These are phyloP conservation scores for Aleiodes sp. DNA, from an alignment of 1,140 invertebrate species.

Conservation along the genomic window DNA sequence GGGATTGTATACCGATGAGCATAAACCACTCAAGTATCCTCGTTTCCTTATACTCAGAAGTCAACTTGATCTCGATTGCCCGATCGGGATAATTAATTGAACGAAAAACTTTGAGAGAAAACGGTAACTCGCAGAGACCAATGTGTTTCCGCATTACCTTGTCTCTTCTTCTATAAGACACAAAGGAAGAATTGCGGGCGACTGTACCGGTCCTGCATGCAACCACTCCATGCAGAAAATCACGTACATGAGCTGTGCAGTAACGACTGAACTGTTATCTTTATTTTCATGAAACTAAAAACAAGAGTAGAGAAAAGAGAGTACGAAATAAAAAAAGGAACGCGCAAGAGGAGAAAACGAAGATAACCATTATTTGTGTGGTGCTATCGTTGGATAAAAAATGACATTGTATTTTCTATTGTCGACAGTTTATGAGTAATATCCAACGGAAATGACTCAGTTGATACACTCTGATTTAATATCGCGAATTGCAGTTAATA, in stretches of 20 bases:
- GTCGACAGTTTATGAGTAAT: neutral
- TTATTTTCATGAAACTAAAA: neutral
- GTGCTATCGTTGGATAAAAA: neutral
- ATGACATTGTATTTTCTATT: conserved; percentile 7
- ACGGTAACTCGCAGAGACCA: neutral
- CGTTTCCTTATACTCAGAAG: conserved; percentile 2
- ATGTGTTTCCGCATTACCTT: conserved; percentile 15
- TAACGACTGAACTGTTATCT: conserved; percentile 10
- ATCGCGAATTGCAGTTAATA: neutral
- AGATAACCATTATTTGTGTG: neutral
- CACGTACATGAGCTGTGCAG: neutral
- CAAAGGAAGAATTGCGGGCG: neutral
- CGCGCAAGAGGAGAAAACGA: neutral
- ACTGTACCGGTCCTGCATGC: neutral
- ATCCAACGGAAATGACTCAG: conserved; percentile 9
- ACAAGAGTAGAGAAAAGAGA: neutral
- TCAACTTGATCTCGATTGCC: conserved; percentile 9
- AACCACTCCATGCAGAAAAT: neutral
- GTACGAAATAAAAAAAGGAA: neutral
- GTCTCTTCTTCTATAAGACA: neutral
- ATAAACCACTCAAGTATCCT: conserved; percentile 8
- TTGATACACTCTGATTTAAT: conserved; percentile 14
- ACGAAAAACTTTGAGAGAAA: neutral
- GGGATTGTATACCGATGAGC: neutral
- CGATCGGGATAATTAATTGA: conserved; percentile 14